These are phyloP conservation scores for Gnathonemus echidnorhynchus DNA, from an alignment of 2,113 vertebrate species.

Conservation along the genomic window DNA sequence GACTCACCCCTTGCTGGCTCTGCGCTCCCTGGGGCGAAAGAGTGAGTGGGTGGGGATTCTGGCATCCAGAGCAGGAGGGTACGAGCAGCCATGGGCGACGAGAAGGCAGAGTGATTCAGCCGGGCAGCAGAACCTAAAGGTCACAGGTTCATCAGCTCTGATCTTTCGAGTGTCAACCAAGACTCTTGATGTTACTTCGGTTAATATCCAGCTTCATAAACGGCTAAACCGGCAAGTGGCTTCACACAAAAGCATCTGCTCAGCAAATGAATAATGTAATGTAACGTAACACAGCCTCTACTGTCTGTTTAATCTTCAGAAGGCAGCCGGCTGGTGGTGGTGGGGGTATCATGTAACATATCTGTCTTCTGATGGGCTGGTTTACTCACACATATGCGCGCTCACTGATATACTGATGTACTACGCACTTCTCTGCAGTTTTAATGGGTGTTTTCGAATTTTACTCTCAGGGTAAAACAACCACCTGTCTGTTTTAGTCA, in stretches of 20 bases:
- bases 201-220: neutral
- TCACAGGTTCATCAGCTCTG: neutral
- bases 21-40: conserved; percentile 40
- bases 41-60: conserved; percentile 18
- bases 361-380: neutral
- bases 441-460: neutral
- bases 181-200: neutral
- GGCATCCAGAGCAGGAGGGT: neutral
- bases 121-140: neutral
- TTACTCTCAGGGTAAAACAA: neutral
- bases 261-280: conserved; percentile 1
- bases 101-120: neutral
- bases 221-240: neutral
- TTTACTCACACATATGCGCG: neutral
- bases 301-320: neutral
- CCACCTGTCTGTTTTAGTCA: neutral
- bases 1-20: conserved; percentile 51
- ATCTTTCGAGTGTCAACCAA: neutral
- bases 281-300: neutral
- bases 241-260: neutral
- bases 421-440: neutral
- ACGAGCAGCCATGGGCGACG: neutral
- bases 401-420: neutral
- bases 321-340: neutral
- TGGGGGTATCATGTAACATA: neutral